Conservation (phyloP, 2,888 invertebrate genomes). For the Drosophila tripunctata region DNA sequence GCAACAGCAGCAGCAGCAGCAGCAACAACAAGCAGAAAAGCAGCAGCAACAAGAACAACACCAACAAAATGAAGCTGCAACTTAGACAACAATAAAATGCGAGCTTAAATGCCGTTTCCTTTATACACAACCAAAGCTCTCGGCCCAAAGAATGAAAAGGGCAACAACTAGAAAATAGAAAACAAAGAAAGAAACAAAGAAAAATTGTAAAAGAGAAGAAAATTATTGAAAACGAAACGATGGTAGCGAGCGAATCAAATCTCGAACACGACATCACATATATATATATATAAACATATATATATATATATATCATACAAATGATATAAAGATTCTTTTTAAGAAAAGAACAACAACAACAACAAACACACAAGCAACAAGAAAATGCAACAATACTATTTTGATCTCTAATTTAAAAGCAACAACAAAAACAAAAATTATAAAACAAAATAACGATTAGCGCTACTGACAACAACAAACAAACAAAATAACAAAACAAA, state of each 20-base stretch:
- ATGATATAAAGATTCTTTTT: not conserved
- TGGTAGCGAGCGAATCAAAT: conserved; percentile 19
- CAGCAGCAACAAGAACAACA: conserved; percentile 30
- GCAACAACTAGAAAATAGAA: conserved; percentile 16
- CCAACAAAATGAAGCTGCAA: conserved; percentile 28
- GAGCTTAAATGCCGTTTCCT: conserved; percentile 33
- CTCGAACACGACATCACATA: conserved; percentile 21
- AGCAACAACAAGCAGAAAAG: conserved; percentile 34
- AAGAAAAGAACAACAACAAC: conserved; percentile 2
- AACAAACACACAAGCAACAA: conserved; percentile 34
- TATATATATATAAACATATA: not conserved
- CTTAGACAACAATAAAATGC: conserved; percentile 38
- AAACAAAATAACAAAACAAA: conserved; percentile 37
- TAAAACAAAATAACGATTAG: conserved; percentile 55
- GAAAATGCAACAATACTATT: conserved; percentile 73
- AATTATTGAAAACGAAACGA: conserved; percentile 10
- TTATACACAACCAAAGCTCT: not conserved
- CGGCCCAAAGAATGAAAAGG: not conserved
- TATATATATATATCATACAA: not conserved
- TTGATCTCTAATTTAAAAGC: conserved; percentile 69
- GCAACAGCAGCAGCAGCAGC: conserved; percentile 35
- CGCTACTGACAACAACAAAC: conserved; percentile 57
- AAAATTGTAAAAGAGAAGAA: conserved; percentile 1
- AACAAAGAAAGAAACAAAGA: not conserved
- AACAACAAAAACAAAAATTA: conserved; percentile 38